Evolutionary conservation across 1,140 invertebrate species (phyloP).

Genomic region (Drosophila kikkawai): DNA sequence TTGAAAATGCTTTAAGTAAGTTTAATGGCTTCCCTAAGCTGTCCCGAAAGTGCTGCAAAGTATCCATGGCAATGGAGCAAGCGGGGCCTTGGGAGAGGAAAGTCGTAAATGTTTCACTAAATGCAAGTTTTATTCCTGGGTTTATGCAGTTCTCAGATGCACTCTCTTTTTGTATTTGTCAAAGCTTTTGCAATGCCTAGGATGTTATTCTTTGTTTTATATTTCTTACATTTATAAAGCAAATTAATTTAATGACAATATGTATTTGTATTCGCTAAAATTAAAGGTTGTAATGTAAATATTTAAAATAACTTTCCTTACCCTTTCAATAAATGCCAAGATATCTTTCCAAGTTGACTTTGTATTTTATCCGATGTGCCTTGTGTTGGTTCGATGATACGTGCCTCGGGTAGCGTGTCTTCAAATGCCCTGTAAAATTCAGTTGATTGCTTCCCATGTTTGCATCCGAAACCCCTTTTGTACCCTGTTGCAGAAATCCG

Average conservation of each 20-base stretch:
- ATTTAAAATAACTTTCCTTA: too few relatives aligned
- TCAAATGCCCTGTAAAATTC: slow-evolving; percentile 46
- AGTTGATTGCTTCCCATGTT: slow-evolving; percentile 53
- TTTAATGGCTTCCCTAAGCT: slow-evolving; percentile 77
- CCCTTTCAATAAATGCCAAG: too few relatives aligned
- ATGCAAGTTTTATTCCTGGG: slow-evolving; percentile 1
- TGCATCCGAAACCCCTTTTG: slow-evolving; percentile 31
- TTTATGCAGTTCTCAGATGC: slow-evolving; percentile 12
- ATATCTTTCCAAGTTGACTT: slow-evolving; percentile 6
- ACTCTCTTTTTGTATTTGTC: not conserved
- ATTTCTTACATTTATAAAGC: not conserved
- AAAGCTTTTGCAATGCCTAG: not conserved
- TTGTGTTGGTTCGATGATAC: slow-evolving; percentile 4
- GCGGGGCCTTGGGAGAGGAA: slow-evolving; percentile 5
- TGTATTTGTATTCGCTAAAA: not conserved
- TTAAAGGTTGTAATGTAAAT: too few relatives aligned
- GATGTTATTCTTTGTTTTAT: not conserved
- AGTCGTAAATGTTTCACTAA: slow-evolving; percentile 42
- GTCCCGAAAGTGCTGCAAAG: slow-evolving; percentile 58
- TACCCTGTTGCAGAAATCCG: slow-evolving; percentile 26
- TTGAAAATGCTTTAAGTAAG: slow-evolving; percentile 77
- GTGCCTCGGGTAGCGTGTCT: slow-evolving; percentile 32
- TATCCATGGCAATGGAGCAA: slow-evolving; percentile 29
- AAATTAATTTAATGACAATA: not conserved
- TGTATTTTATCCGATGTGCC: slow-evolving; percentile 13